Percentiles rank a stretch among this genome's conserved stretches.
Evolutionary conservation across 2,113 vertebrate species (phyloP).

Genomic region (Antigone vipio): DNA sequence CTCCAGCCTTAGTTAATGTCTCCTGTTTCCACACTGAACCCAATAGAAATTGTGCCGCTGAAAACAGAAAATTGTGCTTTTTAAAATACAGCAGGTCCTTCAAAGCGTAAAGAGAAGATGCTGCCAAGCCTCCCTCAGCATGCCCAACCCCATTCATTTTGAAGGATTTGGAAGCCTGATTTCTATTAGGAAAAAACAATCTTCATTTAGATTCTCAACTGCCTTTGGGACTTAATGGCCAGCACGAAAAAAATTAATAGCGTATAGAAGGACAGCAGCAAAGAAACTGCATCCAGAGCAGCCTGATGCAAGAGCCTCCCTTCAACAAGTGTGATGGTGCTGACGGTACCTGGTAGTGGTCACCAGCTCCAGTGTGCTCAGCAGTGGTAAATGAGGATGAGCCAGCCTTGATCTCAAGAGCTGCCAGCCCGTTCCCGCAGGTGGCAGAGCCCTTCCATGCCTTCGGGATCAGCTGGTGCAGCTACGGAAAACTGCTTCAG

Average conservation of each 20-base stretch:
- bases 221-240: neutral
- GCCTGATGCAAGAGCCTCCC: neutral
- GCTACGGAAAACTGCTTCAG: neutral
- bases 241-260: neutral
- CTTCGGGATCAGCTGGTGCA: neutral
- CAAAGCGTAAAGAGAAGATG: neutral
- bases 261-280: neutral
- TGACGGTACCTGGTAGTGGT: neutral
- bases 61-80: neutral
- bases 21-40: neutral
- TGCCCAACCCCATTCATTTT: neutral
- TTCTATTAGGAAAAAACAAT: neutral
- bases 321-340: neutral
- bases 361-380: neutral
- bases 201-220: neutral
- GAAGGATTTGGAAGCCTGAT: neutral
- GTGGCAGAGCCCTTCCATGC: neutral
- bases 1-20: neutral
- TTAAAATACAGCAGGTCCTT: neutral
- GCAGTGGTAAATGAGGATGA: neutral
- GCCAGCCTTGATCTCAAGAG: neutral
- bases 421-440: neutral
- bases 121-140: neutral
- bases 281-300: neutral
- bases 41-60: neutral